Base-by-base conservation (phyloP, 2,888 invertebrate genomes). In the Seladonia tumulorum region DNA sequence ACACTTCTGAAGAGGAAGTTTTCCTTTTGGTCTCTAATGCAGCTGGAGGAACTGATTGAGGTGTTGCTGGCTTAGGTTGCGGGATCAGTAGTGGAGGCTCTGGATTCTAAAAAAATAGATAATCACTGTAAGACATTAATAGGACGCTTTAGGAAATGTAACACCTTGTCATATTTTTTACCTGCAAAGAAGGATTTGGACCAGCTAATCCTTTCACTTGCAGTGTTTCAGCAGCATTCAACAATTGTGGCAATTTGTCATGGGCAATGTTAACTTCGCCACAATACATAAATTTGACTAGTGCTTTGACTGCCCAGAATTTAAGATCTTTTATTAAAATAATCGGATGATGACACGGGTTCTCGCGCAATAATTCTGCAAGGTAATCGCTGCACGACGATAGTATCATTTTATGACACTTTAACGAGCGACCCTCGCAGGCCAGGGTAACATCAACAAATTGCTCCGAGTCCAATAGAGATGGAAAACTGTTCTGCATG, bases 281-380 rank as follows among this genome's bases (percentile, higher is more conserved):
- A 93, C 98, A 97, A 95, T 98, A 98, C 98, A 98, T 98, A 94
- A 98, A 98, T 95, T 98, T 98, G 57, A 98, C 98, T 71, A 98
- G 95, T 0, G 98, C 98, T 92, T 98, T 98, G 95, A 98, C 97
- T 93, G 98, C 98, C 95, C 97, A 97, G 93, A 98, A 97, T 86
- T 95, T 97, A 96, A 98, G 97, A 93, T 98, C 98, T 92, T 97
- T 97, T 96, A 98, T 97, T 85, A 98, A 96, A 83, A 98, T 97
- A 53, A 98, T 98, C 18, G 98, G 98, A 95, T 98, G 98, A 92
- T 97, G 97, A 95, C 98, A 98, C 0, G 98, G 98, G 95, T 98
- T 98, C 95, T 98, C 97, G 16, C 97, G 96, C 57, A 98, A 95
- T 76, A 98, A 96, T 81, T 97, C 96, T 94, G 98, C 98, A 88